Percentiles rank a stretch among this genome's conserved stretches.
phyloP scores from a whole-genome alignment of 2,113 vertebrate genomes.

The Dendropsophus ebraccatus region DNA sequence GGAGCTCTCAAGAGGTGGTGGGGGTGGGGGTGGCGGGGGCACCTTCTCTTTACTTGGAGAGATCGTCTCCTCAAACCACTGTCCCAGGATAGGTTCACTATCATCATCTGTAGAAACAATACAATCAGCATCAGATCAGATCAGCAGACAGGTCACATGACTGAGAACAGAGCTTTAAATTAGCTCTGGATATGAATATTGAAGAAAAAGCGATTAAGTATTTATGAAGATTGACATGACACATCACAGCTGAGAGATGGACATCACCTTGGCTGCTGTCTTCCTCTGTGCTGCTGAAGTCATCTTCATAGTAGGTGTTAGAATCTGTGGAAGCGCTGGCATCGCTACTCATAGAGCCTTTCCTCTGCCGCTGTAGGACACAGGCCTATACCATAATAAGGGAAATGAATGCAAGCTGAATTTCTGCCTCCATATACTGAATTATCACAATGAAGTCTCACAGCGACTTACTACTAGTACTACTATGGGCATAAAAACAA shows the following conservation, averaged over 20 bases:
- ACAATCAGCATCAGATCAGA: too few species aligned
- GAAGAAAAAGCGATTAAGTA: too few species aligned
- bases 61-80: slow-evolving; percentile 99
- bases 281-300: slow-evolving; percentile 98
- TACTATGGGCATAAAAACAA: too few species aligned
- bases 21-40: slow-evolving; percentile 88
- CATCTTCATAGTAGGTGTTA: slow-evolving; percentile 98
- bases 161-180: too few species aligned
- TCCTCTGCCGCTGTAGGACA: slow-evolving; percentile 95
- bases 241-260: too few species aligned
- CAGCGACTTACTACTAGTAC: too few species aligned
- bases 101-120: slow-evolving; percentile 84
- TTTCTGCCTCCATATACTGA: too few species aligned
- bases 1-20: slow-evolving; percentile 90
- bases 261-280: slow-evolving; percentile 95
- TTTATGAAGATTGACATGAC: too few species aligned
- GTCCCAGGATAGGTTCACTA: slow-evolving; percentile 97
- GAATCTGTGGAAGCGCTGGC: slow-evolving; percentile 97
- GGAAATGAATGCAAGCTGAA: too few species aligned
- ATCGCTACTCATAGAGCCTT: slow-evolving; percentile 96
- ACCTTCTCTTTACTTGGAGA: slow-evolving; percentile 96
- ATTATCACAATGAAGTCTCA: too few species aligned
- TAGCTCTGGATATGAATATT: too few species aligned
- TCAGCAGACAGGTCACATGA: neutral
- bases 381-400: slow-evolving; percentile 80